These are phyloP conservation scores for Alcedo quadribrachys DNA, from an alignment of 2,797 vertebrate genomes.

Conservation along the genomic window DNA sequence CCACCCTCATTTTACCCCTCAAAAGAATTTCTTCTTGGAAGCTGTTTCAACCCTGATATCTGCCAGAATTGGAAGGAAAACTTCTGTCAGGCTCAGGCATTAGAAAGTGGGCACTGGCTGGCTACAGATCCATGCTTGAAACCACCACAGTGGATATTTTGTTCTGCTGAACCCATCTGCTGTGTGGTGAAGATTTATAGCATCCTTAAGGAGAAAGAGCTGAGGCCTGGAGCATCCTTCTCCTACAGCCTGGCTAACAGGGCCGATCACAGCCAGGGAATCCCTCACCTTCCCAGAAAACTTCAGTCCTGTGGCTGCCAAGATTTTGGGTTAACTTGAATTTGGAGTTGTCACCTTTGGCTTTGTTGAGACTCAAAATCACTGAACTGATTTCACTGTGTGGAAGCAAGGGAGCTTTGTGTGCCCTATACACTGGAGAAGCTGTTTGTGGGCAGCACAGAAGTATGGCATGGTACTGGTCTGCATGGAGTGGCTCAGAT, in stretches of 20 bases:
- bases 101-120: neutral
- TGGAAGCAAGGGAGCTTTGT: fast-evolving
- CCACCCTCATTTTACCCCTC: neutral
- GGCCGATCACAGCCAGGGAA: neutral
- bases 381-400: fast-evolving
- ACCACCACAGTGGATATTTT: neutral
- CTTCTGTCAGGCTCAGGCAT: neutral
- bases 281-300: neutral
- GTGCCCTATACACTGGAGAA: fast-evolving
- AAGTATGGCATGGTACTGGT: fast-evolving
- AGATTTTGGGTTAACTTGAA: neutral
- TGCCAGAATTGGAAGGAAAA: neutral
- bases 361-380: neutral
- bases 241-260: neutral
- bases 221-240: neutral
- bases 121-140: fast-evolving
- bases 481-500: neutral
- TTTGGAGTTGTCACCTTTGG: neutral
- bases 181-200: fast-evolving
- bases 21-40: neutral
- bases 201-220: neutral
- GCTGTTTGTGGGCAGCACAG: neutral
- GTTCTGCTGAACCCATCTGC: neutral
- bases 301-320: neutral
- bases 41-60: neutral